Evolutionary conservation across 2,888 invertebrate species (phyloP).

Genomic region (Rhopalosiphum nymphaeae): DNA sequence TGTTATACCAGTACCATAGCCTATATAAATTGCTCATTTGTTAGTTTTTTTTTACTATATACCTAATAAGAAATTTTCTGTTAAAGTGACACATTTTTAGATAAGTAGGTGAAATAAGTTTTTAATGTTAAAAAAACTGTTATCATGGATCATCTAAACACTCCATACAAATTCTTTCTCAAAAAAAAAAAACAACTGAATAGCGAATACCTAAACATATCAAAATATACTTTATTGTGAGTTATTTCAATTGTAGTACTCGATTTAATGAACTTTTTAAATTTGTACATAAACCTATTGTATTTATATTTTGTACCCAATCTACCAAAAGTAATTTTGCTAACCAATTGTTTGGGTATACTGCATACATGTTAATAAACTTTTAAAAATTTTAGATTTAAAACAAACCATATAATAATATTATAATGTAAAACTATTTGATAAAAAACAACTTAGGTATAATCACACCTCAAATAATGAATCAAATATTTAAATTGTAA

Average conservation of each 20-base stretch:
- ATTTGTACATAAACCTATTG: neutral
- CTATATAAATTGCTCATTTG: too few species aligned
- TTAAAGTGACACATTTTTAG: too few species aligned
- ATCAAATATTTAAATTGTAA: too few species aligned
- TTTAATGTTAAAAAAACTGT: too few species aligned
- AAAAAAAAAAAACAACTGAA: too few species aligned
- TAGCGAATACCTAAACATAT: neutral
- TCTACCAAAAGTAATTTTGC: neutral
- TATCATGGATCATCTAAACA: too few species aligned
- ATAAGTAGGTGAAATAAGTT: too few species aligned
- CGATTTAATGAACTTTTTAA: neutral
- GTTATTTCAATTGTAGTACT: neutral
- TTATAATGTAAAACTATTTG: neutral
- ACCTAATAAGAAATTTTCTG: too few species aligned
- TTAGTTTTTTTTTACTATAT: too few species aligned
- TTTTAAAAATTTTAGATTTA: neutral
- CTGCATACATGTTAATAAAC: neutral
- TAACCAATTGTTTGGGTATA: neutral
- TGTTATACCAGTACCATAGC: too few species aligned
- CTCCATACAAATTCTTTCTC: too few species aligned
- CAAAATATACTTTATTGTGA: neutral
- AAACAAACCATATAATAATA: neutral
- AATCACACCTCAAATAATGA: neutral
- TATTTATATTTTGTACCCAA: neutral
- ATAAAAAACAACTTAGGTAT: neutral